Percentiles rank a stretch among this genome's conserved stretches.
phyloP scores from a whole-genome alignment of 2,797 vertebrate species.

The Takifugu ocellatus region DNA sequence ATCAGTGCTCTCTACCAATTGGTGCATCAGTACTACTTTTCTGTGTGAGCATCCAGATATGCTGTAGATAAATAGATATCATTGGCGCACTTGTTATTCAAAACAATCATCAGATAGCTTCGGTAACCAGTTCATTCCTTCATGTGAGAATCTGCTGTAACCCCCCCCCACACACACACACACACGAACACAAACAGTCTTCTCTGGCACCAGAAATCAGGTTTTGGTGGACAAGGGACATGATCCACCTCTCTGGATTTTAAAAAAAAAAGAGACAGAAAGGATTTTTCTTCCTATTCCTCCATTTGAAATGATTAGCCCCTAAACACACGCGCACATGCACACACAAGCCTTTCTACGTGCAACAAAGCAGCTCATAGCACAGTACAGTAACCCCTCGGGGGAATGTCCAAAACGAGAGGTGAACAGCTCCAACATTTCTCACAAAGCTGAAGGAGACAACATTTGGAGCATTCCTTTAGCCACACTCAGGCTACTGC shows the following conservation, averaged over 20 bases:
- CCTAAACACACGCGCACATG: no score
- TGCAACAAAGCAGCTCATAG: constrained; percentile 7
- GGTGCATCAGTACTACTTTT: constrained; percentile 1
- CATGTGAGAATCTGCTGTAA: constrained; percentile 12
- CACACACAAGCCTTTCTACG: background rate
- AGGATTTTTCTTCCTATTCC: constrained; percentile 44
- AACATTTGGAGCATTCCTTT: constrained; percentile 23
- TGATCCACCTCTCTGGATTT: constrained; percentile 41
- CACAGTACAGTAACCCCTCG: background rate
- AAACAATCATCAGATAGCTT: constrained; percentile 55
- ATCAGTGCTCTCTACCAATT: constrained; percentile 17
- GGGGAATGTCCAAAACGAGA: background rate
- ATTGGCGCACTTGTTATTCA: constrained; percentile 35
- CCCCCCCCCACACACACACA: constrained; percentile 2
- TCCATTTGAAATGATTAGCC: constrained; percentile 36
- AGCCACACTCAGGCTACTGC: constrained; percentile 23
- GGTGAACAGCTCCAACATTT: constrained; percentile 6
- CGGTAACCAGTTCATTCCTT: constrained; percentile 39
- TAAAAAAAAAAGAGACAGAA: constrained; percentile 36
- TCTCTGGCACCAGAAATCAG: constrained; percentile 10
- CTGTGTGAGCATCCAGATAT: constrained; percentile 10
- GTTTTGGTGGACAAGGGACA: constrained; percentile 39
- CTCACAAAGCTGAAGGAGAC: constrained; percentile 10
- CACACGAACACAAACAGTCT: background rate
- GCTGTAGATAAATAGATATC: constrained; percentile 23